Conservation (phyloP, 1,140 invertebrate genomes). For the Dendroctonus ponderosae region DNA sequence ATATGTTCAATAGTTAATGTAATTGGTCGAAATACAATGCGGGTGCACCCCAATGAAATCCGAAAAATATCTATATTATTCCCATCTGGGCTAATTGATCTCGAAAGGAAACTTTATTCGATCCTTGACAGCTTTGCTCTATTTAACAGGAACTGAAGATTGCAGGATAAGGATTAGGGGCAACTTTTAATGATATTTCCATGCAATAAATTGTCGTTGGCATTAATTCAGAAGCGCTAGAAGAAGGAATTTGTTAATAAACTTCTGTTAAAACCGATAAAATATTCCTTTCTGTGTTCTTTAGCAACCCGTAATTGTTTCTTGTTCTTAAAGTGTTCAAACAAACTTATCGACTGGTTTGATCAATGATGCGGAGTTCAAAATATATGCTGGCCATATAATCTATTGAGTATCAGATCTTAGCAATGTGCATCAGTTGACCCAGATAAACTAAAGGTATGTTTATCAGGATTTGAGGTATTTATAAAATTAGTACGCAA, state of each 20-base stretch:
- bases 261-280: not conserved
- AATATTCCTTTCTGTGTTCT: too few species aligned
- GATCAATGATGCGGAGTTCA: too few species aligned
- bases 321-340: too few species aligned
- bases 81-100: conserved; percentile 16
- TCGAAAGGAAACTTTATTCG: conserved; percentile 10
- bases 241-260: not conserved
- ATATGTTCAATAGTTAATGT: not conserved
- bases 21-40: conserved; percentile 10
- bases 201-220: not conserved
- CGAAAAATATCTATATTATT: conserved; percentile 12
- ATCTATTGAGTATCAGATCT: too few species aligned
- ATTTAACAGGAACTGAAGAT: conserved; percentile 2
- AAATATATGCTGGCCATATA: too few species aligned
- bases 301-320: too few species aligned
- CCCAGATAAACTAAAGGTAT: too few species aligned
- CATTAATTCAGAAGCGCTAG: not conserved
- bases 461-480: too few species aligned
- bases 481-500: too few species aligned
- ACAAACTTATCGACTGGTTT: too few species aligned
- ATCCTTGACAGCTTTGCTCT: conserved; percentile 13
- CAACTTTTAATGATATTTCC: not conserved
- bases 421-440: too few species aligned
- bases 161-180: conserved; percentile 1
- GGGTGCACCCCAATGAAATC: not conserved